Conservation (phyloP, 2,888 invertebrate genomes). For the Chorisops tibialis region DNA sequence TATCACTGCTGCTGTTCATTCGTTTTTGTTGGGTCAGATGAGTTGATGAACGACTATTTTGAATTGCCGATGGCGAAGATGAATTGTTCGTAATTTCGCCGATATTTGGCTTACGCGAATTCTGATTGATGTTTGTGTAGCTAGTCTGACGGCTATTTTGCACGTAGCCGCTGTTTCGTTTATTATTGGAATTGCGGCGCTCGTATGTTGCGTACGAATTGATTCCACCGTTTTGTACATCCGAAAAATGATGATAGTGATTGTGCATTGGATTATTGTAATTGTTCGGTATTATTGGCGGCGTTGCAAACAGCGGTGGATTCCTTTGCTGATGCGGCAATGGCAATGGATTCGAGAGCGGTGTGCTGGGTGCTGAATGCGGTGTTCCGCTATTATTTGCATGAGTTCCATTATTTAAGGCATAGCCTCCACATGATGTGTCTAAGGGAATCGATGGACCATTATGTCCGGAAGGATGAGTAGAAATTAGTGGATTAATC, state of each 20-base stretch:
- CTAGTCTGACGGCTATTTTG: constrained; percentile 19
- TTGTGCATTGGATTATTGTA: constrained; percentile 38
- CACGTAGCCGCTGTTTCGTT: constrained; percentile 30
- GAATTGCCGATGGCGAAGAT: constrained; percentile 5
- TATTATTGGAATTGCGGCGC: constrained; percentile 39
- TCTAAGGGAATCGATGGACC: constrained; percentile 33
- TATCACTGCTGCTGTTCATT: constrained; percentile 16
- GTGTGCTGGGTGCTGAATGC: constrained; percentile 52
- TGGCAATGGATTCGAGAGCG: constrained; percentile 40
- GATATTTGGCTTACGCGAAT: constrained; percentile 9
- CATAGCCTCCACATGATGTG: constrained; percentile 10
- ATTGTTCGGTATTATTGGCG: constrained; percentile 44
- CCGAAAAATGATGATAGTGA: constrained; percentile 13
- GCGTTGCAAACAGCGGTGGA: constrained; percentile 50
- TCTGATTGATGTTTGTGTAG: constrained; percentile 14
- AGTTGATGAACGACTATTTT: constrained; percentile 15
- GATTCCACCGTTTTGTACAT: constrained; percentile 19
- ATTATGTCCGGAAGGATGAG: constrained; percentile 29
- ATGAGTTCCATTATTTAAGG: constrained; percentile 18
- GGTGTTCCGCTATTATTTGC: constrained; percentile 38
- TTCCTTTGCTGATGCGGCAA: constrained; percentile 40
- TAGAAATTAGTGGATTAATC: constrained; percentile 43
- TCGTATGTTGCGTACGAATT: constrained; percentile 33
- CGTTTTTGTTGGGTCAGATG: constrained; percentile 23
- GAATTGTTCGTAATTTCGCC: constrained; percentile 14